These are phyloP conservation scores for Zaprionus nigranus DNA, from an alignment of 1,140 invertebrate species.

Conservation along the genomic window DNA sequence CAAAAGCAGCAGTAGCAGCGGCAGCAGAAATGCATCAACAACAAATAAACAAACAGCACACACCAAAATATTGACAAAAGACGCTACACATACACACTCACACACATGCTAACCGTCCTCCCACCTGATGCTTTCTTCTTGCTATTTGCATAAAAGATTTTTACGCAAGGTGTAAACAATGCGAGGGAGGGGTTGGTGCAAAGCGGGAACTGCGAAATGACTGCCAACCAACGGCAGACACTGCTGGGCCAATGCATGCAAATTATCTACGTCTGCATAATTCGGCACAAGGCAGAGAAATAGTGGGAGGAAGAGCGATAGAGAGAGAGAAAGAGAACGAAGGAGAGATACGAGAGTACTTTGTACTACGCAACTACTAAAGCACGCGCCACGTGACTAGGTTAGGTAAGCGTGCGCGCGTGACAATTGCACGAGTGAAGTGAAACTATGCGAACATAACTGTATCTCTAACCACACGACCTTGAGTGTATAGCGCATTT, in stretches of 20 bases:
- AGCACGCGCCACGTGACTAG: constrained; percentile 27
- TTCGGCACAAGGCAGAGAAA: constrained; percentile 22
- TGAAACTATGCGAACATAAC: neutral
- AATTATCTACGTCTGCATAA: constrained; percentile 31
- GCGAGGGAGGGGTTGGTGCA: neutral
- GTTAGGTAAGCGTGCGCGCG: constrained; percentile 13
- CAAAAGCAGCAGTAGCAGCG: constrained; percentile 39
- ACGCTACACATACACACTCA: neutral
- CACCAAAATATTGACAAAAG: constrained; percentile 74
- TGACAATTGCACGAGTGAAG: neutral
- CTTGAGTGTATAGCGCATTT: constrained; percentile 1
- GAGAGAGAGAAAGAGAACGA: neutral
- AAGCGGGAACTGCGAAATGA: constrained; percentile 7
- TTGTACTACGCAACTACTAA: neutral
- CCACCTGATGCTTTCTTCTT: constrained; percentile 5
- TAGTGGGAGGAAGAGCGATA: neutral
- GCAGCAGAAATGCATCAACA: constrained; percentile 52
- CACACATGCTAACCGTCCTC: neutral
- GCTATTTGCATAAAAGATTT: constrained; percentile 55
- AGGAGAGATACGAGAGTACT: neutral
- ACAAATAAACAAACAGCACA: constrained; percentile 54
- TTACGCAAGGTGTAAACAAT: constrained; percentile 53
- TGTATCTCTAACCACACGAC: neutral
- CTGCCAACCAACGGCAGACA: constrained; percentile 40
- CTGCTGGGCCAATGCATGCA: constrained; percentile 36